Conservation (phyloP, 2,888 invertebrate species). For the Himalopsyche tibetana region DNA sequence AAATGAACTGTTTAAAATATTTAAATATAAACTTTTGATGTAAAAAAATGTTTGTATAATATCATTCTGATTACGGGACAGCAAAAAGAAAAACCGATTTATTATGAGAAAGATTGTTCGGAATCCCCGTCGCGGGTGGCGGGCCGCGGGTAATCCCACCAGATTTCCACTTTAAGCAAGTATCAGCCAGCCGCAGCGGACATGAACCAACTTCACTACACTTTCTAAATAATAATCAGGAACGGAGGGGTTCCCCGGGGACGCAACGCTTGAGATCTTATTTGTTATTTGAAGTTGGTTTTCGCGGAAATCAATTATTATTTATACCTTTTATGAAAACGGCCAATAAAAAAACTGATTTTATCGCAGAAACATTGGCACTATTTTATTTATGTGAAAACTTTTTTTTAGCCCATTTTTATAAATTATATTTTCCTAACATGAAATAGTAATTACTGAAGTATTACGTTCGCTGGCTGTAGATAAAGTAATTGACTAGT, state of each 20-base stretch:
- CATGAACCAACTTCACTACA: constrained; percentile 77
- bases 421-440: no score
- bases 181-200: constrained; percentile 69
- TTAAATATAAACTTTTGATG: no score
- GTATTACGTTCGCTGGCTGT: no score
- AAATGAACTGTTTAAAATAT: no score
- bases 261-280: constrained; percentile 42
- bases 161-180: constrained; percentile 79
- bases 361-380: no score
- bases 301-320: constrained; percentile 30
- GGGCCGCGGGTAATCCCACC: constrained; percentile 75
- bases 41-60: no score
- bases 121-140: constrained; percentile 31
- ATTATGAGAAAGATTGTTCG: constrained; percentile 34
- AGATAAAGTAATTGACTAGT: no score
- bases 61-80: background rate
- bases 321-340: no score
- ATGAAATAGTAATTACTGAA: no score
- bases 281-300: constrained; percentile 28
- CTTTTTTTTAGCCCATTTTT: no score
- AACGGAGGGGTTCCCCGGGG: constrained; percentile 46
- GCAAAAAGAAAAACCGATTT: constrained; percentile 31
- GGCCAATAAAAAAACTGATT: no score
- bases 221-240: constrained; percentile 79
- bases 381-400: no score